phyloP scores from a whole-genome alignment of 2,113 vertebrate species.

The Malurus cyaneus region DNA sequence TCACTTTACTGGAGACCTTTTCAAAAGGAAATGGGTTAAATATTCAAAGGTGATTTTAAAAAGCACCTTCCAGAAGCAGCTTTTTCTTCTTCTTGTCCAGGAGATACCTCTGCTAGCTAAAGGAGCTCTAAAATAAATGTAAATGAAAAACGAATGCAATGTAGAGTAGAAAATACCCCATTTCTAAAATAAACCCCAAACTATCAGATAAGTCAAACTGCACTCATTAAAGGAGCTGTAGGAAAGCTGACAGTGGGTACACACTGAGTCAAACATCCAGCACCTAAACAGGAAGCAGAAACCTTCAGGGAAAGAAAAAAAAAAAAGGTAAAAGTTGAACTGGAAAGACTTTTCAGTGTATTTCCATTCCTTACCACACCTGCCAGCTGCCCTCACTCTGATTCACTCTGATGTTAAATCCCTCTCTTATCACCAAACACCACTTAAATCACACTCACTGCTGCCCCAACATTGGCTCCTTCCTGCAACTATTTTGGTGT shows the following conservation, averaged over 20 bases:
- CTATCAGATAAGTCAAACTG: neutral
- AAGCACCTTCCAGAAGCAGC: neutral
- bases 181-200: neutral
- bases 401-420: neutral
- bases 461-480: neutral
- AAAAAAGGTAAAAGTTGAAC: neutral
- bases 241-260: neutral
- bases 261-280: neutral
- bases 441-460: neutral
- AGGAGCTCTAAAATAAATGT: neutral
- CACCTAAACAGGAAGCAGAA: slow-evolving; percentile 4
- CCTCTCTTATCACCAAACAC: neutral
- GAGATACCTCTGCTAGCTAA: neutral
- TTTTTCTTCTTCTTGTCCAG: neutral
- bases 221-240: neutral
- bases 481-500: neutral
- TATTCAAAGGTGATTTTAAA: neutral
- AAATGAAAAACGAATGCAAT: neutral
- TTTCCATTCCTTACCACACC: neutral
- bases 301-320: neutral
- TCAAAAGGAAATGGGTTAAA: neutral
- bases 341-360: neutral
- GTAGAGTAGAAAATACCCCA: neutral
- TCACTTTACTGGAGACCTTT: neutral
- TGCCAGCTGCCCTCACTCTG: neutral